These are phyloP conservation scores for Hypsibius dujardini DNA, from an alignment of 1,140 invertebrate species.

Conservation along the genomic window DNA sequence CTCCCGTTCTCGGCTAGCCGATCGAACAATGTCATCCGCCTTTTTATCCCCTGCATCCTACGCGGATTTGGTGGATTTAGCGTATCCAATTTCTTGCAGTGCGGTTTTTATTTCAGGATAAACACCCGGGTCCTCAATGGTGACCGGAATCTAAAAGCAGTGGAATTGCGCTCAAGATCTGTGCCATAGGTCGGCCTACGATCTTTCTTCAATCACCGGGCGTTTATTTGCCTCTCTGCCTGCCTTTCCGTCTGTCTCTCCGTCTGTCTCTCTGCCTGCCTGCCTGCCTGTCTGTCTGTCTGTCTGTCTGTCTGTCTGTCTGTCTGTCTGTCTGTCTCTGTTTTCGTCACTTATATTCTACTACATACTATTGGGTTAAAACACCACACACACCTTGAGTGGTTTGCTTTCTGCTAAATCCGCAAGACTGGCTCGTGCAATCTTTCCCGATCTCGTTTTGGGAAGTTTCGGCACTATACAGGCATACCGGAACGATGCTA, in stretches of 20 bases:
- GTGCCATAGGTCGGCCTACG: constrained; percentile 13
- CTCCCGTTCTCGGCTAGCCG: no score
- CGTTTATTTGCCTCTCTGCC: no score
- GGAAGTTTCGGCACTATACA: constrained; percentile 58
- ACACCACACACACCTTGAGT: constrained; percentile 44
- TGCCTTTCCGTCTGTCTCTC: no score
- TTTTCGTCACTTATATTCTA: no score
- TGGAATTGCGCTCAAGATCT: constrained; percentile 22
- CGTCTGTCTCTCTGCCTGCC: no score
- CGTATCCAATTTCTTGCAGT: constrained; percentile 52
- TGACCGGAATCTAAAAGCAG: constrained; percentile 50
- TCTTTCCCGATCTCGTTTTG: constrained; percentile 56
- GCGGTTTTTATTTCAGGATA: constrained; percentile 54
- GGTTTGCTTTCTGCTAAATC: constrained; percentile 57
- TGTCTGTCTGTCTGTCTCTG: constrained; percentile 5
- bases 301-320: not conserved
- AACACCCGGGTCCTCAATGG: constrained; percentile 67
- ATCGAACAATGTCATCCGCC: no score
- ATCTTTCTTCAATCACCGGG: no score
- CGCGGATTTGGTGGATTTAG: no score
- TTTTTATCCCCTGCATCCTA: no score
- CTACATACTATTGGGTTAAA: no score
- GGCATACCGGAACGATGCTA: constrained; percentile 61
- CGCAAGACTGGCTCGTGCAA: constrained; percentile 61
- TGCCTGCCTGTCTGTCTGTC: no score